A percentile compares a stretch with the other conserved stretches of the same genome.
phyloP scores from a whole-genome alignment of 1,140 invertebrate genomes.

The Bacillus rossius region DNA sequence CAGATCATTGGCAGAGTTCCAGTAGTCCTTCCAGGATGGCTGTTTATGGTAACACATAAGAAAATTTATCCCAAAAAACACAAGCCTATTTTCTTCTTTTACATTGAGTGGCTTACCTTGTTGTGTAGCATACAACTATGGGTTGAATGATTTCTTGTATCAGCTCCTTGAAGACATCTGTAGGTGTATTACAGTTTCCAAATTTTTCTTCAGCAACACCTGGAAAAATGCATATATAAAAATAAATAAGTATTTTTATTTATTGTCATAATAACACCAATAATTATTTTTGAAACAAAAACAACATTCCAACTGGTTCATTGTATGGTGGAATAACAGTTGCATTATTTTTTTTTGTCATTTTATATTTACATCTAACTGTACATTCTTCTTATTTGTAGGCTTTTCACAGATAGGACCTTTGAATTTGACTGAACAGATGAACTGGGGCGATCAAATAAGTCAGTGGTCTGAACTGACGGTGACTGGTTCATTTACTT shows the following conservation, averaged over 20 bases:
- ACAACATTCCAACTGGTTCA: slow-evolving; percentile 1
- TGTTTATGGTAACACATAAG: slow-evolving; percentile 22
- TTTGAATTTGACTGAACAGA: no score
- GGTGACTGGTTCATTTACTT: no score
- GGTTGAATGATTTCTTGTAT: neutral
- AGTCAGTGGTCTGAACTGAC: no score
- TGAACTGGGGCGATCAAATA: no score
- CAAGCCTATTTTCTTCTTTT: slow-evolving; percentile 29
- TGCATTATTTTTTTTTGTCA: no score
- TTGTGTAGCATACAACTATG: slow-evolving; percentile 30
- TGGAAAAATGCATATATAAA: no score
- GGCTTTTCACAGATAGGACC: no score
- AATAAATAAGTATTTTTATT: neutral
- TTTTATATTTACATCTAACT: no score
- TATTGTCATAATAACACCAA: no score
- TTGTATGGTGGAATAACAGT: no score
- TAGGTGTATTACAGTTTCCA: slow-evolving; percentile 5
- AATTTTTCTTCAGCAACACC: slow-evolving; percentile 15
- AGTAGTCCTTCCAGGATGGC: slow-evolving; percentile 3
- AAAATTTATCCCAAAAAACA: slow-evolving; percentile 35
- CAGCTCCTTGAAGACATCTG: no score
- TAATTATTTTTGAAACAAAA: slow-evolving; percentile 4
- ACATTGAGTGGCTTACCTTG: slow-evolving; percentile 31
- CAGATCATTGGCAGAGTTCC: neutral
- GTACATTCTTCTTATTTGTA: no score